Evolutionary conservation across 2,797 vertebrate species (phyloP), one percentile per base, ranked within the genome.

Genomic region (Sebastiscus tertius): DNA sequence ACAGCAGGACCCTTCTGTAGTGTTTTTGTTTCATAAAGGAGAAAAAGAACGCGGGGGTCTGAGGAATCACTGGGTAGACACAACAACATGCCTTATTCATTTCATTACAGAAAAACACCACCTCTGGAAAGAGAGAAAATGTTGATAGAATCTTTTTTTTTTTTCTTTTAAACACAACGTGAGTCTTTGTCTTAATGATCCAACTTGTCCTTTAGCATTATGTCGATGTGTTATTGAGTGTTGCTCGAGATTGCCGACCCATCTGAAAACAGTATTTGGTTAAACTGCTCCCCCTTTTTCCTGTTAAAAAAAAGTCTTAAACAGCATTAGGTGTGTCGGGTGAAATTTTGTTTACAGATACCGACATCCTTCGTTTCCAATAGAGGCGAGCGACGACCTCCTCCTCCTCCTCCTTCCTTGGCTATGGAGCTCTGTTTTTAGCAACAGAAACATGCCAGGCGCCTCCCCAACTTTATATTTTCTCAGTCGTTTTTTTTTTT

Each of bases 1-100:
- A 91, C 84, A 89, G 78, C 72, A 85, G 88, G 91, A 93, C 85
- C 87, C 79, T 64, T 84, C 71, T 91, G 90, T 96, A 96, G 95
- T 96, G 96, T 46, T 96, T 94, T 92, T 79, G 76, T 89, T 87
- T 88, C 79, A 67, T 80, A 65, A 75, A 75, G 79, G 83, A 73
- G 16, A 18, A 85, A 83, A 83, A 92, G 87, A 88, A 84, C 3
- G 78, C 72, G 22, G 78, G 69, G 64, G 77, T 89, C 81, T 2
- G 74, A 89, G 83, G 86, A 90, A 90, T 86, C 84, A 91, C 87
- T 65, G 80, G 90, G 84, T 82, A 55, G 87, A 93, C 87, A 86
- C 82, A 79, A 94, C 87, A 88, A 92, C 91, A 94, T 92, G 93
- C 88, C 86, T 88, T 81, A 85, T 79, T 93, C 74, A 81, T 85